Evolutionary conservation across 2,797 vertebrate genomes (phyloP), one percentile per base, ranked within the genome.

Genomic region (Buphagus erythrorhynchus): DNA sequence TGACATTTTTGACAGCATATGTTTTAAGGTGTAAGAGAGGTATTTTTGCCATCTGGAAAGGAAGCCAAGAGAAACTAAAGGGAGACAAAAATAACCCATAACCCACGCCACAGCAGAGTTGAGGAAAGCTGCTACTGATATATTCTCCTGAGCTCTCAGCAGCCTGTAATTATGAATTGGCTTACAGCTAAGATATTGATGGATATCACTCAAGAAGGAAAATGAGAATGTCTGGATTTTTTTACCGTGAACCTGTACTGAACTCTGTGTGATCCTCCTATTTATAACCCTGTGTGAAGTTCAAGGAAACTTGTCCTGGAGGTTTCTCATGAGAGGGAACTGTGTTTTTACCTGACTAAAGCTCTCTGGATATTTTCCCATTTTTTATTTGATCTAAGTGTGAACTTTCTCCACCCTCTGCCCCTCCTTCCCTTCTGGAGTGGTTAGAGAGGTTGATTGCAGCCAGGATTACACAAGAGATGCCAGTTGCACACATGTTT

Each of bases 341-440:
- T 78, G 73, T 97, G 78, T 96, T 97, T 96, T 95, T 91, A 96
- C 94, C 96, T 97, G 97, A 96, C 95, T 96, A 74, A 93, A 95
- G 71, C 75, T 88, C 74, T 97, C 95, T 98, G 96, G 97, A 96
- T 85, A 57, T 90, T 84, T 92, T 91, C 93, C 97, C 85, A 92
- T 94, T 96, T 96, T 95, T 93, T 97, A 79, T 94, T 90, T 97
- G 97, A 97, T 97, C 96, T 97, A 93, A 96, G 93, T 97, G 95
- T 97, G 97, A 97, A 96, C 94, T 97, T 95, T 95, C 93, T 94
- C 95, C 91, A 94, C 93, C 92, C 88, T 90, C 40, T 69, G 38
- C 85, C 89, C 89, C 94, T 97, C 94, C 96, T 97, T 97, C 89
- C 82, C 95, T 96, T 93, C 95, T 96, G 94, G 93, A 96, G 93